Conservation (phyloP, 2,888 invertebrate genomes). For the Machimus atricapillus region DNA sequence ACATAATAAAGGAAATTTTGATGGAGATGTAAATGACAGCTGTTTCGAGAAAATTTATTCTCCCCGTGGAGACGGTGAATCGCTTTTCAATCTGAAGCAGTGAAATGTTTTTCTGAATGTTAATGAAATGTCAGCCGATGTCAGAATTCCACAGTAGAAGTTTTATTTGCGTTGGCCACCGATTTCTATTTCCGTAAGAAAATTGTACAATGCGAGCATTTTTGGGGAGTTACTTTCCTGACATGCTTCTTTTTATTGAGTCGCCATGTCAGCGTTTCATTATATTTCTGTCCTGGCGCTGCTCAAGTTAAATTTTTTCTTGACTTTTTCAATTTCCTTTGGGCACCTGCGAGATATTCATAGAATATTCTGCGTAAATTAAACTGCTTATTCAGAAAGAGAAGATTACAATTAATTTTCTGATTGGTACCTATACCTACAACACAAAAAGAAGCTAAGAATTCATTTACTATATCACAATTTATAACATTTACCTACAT, state of each 20-base stretch:
- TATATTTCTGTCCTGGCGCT: neutral
- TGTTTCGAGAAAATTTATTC: neutral
- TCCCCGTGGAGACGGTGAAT: neutral
- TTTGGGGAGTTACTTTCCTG: neutral
- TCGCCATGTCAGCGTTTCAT: neutral
- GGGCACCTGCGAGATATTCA: neutral
- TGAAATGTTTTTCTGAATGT: neutral
- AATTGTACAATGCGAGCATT: neutral
- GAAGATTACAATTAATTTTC: neutral
- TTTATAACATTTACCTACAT: too few species aligned
- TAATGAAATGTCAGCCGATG: neutral
- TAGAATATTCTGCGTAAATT: neutral
- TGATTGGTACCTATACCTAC: neutral
- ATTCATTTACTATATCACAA: neutral
- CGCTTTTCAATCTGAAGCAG: neutral
- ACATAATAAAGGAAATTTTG: conserved; percentile 5
- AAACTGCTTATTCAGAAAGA: neutral
- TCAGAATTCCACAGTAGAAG: neutral
- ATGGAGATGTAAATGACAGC: conserved; percentile 13
- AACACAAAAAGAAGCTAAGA: neutral
- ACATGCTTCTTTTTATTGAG: neutral
- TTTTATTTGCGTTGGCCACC: neutral
- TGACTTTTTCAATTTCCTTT: neutral
- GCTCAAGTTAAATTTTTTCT: neutral
- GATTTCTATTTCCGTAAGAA: neutral